A percentile compares a stretch with the other conserved stretches of the same genome.
Conservation (phyloP, 1,140 invertebrate species). For the Bilobella aurantiaca region DNA sequence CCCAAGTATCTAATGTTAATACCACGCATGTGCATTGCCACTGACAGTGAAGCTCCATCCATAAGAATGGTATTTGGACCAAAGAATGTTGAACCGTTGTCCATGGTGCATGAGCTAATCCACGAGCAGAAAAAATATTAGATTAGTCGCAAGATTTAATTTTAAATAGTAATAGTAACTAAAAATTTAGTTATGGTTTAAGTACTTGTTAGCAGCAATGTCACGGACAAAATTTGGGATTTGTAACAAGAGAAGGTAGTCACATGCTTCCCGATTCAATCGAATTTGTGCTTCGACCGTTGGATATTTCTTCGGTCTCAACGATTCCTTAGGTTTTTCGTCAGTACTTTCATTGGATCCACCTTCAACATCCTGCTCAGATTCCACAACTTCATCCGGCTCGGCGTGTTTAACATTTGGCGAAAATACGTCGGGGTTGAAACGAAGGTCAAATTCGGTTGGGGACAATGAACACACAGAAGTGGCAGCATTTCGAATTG, state of each 20-base stretch:
- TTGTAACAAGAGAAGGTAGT: constrained; percentile 84
- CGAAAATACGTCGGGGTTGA: constrained; percentile 97
- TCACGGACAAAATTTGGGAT: constrained; percentile 69
- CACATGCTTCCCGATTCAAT: constrained; percentile 70
- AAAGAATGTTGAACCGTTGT: constrained; percentile 34
- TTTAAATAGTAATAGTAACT: background rate
- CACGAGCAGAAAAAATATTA: too few species aligned
- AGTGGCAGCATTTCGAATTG: constrained; percentile 74
- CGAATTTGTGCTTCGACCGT: constrained; percentile 26
- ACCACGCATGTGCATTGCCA: constrained; percentile 82
- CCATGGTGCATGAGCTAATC: constrained; percentile 33
- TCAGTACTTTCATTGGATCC: background rate
- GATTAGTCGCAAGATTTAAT: too few species aligned
- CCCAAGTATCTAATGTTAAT: constrained; percentile 96
- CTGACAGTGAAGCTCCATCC: constrained; percentile 87
- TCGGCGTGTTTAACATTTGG: constrained; percentile 78
- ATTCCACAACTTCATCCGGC: constrained; percentile 34
- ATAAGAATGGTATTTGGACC: constrained; percentile 45
- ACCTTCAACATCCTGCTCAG: constrained; percentile 51
- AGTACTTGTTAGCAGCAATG: constrained; percentile 45
- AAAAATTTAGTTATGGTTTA: constrained; percentile 29
- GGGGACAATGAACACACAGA: constrained; percentile 88
- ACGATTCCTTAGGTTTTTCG: constrained; percentile 13
- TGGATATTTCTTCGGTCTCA: constrained; percentile 28
- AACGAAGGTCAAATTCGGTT: constrained; percentile 89